A percentile compares a stretch with the other conserved stretches of the same genome.
Conservation (phyloP, 64 coral and sea anemone genomes). For the Montipora cactus region DNA sequence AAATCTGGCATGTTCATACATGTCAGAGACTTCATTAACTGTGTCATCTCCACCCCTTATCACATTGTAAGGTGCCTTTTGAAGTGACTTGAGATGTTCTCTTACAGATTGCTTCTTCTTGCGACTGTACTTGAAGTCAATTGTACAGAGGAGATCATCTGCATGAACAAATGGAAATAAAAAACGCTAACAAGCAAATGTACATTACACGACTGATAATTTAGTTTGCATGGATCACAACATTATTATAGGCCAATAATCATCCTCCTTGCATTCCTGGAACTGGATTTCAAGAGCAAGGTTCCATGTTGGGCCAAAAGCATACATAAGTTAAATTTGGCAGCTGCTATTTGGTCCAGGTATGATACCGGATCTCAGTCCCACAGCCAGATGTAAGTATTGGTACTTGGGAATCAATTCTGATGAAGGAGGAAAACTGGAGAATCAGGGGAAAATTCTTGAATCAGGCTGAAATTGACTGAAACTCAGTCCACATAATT, state of each 20-base stretch:
- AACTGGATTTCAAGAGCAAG: too few species aligned
- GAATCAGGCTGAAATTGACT: too few species aligned
- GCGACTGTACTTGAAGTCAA: slow-evolving; percentile 80
- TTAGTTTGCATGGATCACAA: too few species aligned
- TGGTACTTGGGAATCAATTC: not conserved
- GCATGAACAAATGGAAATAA: not conserved
- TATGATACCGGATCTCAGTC: too few species aligned
- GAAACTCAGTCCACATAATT: too few species aligned
- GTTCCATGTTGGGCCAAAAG: too few species aligned
- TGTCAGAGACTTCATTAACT: slow-evolving; percentile 83
- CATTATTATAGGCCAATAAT: too few species aligned
- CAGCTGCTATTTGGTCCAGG: too few species aligned
- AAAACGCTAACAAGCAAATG: not conserved
- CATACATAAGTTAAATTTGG: too few species aligned
- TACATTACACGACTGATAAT: too few species aligned
- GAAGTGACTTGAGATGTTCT: slow-evolving; percentile 81
- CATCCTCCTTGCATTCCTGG: too few species aligned
- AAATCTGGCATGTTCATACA: slow-evolving; percentile 98
- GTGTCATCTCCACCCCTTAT: slow-evolving; percentile 92
- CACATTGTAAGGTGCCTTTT: slow-evolving; percentile 80
- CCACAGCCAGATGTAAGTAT: too few species aligned
- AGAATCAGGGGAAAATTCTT: not conserved
- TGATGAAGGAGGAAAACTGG: not conserved
- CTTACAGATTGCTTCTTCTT: slow-evolving; percentile 81
- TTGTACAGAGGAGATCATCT: slow-evolving; percentile 91